Percentiles rank a stretch among this genome's conserved stretches.
Evolutionary conservation across 1,140 invertebrate genomes (phyloP).

Genomic region (Drusus annulatus): DNA sequence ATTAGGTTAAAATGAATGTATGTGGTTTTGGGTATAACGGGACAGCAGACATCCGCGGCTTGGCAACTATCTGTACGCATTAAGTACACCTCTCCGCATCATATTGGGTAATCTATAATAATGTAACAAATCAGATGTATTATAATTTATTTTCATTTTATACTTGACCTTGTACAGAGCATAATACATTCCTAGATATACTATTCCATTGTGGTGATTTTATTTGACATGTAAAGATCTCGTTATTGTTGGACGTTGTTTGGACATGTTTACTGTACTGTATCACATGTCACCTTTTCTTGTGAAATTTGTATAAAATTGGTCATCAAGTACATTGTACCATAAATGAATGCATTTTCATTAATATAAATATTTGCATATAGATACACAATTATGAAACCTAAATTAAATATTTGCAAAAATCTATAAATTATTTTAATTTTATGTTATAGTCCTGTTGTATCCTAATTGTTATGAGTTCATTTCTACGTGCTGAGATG

Average conservation of each 20-base stretch:
- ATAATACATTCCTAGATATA: conserved; percentile 52
- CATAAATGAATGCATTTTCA: conserved; percentile 71
- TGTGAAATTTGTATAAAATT: conserved; percentile 58
- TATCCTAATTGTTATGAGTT: too few species aligned
- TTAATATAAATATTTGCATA: conserved; percentile 72
- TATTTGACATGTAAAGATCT: conserved; percentile 53
- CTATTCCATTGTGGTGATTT: conserved; percentile 46
- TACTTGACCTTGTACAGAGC: conserved; percentile 53
- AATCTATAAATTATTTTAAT: conserved; percentile 62
- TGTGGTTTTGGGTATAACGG: conserved; percentile 48
- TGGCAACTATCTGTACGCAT: conserved; percentile 40
- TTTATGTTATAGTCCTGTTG: neutral
- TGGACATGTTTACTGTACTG: conserved; percentile 40
- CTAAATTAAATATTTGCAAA: conserved; percentile 73
- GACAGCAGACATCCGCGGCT: conserved; percentile 24
- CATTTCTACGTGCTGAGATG: too few species aligned
- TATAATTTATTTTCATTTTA: conserved; percentile 54
- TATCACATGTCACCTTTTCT: conserved; percentile 50
- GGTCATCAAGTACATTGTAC: conserved; percentile 66
- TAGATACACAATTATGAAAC: conserved; percentile 73
- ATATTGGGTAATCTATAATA: conserved; percentile 50
- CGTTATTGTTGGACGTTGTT: conserved; percentile 59
- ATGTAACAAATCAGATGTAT: conserved; percentile 30
- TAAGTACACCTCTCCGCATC: conserved; percentile 46
- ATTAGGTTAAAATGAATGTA: conserved; percentile 38